Conservation (phyloP, 2,113 vertebrate species). For the Mirounga angustirostris region DNA sequence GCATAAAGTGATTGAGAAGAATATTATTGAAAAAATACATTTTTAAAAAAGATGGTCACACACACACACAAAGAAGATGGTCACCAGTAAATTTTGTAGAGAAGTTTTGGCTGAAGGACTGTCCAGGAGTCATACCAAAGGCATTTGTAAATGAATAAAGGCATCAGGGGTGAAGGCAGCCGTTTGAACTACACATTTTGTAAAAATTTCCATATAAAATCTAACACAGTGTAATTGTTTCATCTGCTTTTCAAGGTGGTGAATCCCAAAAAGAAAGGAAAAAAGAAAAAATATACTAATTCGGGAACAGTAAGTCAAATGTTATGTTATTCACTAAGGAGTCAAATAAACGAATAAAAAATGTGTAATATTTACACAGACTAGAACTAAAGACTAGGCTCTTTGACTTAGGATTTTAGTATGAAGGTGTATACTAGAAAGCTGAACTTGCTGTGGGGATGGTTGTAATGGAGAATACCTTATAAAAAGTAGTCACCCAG, state of each 20-base stretch:
- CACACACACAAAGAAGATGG: not conserved
- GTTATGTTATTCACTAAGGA: slow-evolving; percentile 53
- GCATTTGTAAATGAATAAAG: not conserved
- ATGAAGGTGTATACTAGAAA: not conserved
- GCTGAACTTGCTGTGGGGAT: not conserved
- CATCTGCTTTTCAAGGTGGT: slow-evolving; percentile 91
- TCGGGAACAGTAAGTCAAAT: slow-evolving; percentile 97
- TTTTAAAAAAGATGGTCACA: no score
- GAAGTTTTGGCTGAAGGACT: not conserved
- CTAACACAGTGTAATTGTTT: slow-evolving; percentile 61
- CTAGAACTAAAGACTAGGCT: not conserved
- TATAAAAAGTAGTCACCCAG: not conserved
- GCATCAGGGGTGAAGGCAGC: not conserved
- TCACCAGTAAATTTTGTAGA: not conserved
- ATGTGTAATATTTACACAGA: not conserved
- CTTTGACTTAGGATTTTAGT: slow-evolving; percentile 23
- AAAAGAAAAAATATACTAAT: slow-evolving; percentile 99
- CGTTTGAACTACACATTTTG: not conserved
- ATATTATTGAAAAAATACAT: not conserved
- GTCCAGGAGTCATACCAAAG: not conserved
- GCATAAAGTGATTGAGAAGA: not conserved
- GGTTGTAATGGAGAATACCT: not conserved
- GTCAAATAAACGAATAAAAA: not conserved
- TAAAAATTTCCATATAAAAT: not conserved
- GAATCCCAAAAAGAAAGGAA: slow-evolving; percentile 98